These are phyloP conservation scores for Drosophila gaucha DNA, from an alignment of 2,888 invertebrate genomes.

Conservation along the genomic window DNA sequence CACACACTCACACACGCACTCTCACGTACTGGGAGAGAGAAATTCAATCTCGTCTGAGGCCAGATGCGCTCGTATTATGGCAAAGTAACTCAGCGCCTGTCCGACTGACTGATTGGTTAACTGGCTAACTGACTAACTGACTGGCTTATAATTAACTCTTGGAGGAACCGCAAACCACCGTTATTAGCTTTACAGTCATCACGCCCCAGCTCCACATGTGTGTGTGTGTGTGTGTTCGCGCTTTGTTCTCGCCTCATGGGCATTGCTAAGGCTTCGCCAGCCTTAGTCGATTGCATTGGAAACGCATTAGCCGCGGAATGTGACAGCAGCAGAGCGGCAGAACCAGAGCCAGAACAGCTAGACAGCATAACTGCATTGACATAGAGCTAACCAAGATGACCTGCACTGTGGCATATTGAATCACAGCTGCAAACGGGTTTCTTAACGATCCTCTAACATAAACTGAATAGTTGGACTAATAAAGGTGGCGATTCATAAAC, in stretches of 20 bases:
- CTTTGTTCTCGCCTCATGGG: constrained; percentile 58
- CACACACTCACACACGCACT: constrained; percentile 15
- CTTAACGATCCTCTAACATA: neutral
- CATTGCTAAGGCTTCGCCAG: constrained; percentile 59
- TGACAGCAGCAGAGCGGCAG: constrained; percentile 19
- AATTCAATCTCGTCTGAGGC: constrained; percentile 70
- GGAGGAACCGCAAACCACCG: constrained; percentile 73
- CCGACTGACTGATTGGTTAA: constrained; percentile 18
- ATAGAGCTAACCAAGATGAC: constrained; percentile 11
- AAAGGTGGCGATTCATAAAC: too few relatives aligned
- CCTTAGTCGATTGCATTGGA: constrained; percentile 65
- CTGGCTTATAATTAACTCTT: constrained; percentile 80
- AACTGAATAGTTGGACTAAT: neutral
- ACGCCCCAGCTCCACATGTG: constrained; percentile 10
- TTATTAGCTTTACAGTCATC: constrained; percentile 53
- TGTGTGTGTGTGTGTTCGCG: constrained; percentile 37
- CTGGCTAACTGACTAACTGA: constrained; percentile 40
- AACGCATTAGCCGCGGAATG: constrained; percentile 74
- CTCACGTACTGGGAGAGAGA: constrained; percentile 44
- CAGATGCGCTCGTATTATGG: constrained; percentile 56
- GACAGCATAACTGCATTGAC: neutral
- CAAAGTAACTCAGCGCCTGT: constrained; percentile 35
- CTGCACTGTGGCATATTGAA: constrained; percentile 2
- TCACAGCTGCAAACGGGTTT: neutral
- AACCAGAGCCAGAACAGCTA: constrained; percentile 7